Evolutionary conservation across 2,113 vertebrate genomes (phyloP).

Genomic region (Corythoichthys haematopterus): DNA sequence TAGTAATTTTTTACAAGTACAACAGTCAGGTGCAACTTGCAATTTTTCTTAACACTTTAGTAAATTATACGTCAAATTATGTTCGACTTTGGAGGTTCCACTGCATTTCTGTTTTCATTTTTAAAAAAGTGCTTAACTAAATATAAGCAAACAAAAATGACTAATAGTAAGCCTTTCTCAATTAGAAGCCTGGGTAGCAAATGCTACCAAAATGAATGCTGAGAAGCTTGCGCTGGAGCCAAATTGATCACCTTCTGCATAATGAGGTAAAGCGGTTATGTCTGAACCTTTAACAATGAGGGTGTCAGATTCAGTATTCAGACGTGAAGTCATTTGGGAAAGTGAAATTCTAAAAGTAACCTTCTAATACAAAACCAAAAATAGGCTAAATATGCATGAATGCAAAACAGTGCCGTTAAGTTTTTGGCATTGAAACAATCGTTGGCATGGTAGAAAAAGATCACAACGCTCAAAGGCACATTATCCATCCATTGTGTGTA

Average conservation of each 20-base stretch:
- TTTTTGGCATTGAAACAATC: background rate
- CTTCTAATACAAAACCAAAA: background rate
- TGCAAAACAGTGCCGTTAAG: background rate
- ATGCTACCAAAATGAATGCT: background rate
- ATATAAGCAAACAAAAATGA: background rate
- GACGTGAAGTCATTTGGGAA: background rate
- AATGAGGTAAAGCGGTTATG: conserved; percentile 59
- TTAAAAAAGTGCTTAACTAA: background rate
- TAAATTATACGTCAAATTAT: background rate
- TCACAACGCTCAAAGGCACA: background rate
- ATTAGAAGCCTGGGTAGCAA: background rate
- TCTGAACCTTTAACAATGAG: conserved; percentile 42
- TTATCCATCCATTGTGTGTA: background rate
- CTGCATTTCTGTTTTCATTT: background rate
- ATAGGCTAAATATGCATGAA: background rate
- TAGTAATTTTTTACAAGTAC: too few relatives aligned
- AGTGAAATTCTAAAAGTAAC: background rate
- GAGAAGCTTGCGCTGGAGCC: background rate
- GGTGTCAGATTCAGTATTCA: background rate
- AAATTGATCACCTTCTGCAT: conserved; percentile 5
- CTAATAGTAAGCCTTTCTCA: background rate
- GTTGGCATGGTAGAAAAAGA: background rate
- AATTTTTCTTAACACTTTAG: background rate
- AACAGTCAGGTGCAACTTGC: background rate
- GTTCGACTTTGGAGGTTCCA: background rate